Evolutionary conservation across 2,888 invertebrate species (phyloP), one percentile per base, ranked within the genome.

Genomic region (Calliphora vomitoria): DNA sequence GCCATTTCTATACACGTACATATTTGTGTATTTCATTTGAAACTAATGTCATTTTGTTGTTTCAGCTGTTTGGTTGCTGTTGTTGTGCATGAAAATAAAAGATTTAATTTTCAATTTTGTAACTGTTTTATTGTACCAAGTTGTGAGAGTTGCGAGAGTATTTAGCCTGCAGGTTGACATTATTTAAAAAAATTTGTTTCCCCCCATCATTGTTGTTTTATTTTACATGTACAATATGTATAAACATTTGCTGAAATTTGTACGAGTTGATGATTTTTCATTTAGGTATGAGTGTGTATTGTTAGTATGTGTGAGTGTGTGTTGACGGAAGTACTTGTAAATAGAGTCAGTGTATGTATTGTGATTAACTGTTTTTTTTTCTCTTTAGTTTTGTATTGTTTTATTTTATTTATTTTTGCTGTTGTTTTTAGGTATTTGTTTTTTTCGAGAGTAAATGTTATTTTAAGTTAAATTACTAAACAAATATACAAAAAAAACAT

Each of bases 91-190:
- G 20, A 71, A 71, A 80, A 60, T 64, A 62, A 81, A 62, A 81
- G 80, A 72, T 81, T 81, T 81, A 20, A 71, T 71, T 81, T 72
- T 25, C n/a, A 62, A 53, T 80, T 62, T 72, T n/a, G 47, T 18
- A 68, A 66, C 6, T 41, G 11, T 79, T 79, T 79, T 50, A 11
- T 20, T 35, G 1, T 50, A 64, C 55, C 3, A 44, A 18, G 35
- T 35, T 35, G 35, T 58, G 15, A 4, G 13, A 25, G 58, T 13
- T 4, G 5, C 18, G 15, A 50, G n/a, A 10, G 31, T 50, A 66
- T 75, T 82, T 38, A 47, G 75, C 68, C 35, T 47, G 8, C 44
- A 74, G 58, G 47, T 74, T 47, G 35, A 58, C 66, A 74, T 74
- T 58, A 75, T 82, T 58, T 68, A 38, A 50, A 75, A 47, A 58